phyloP scores from a whole-genome alignment of 2,888 invertebrate genomes.

The Drosophila quinaria region DNA sequence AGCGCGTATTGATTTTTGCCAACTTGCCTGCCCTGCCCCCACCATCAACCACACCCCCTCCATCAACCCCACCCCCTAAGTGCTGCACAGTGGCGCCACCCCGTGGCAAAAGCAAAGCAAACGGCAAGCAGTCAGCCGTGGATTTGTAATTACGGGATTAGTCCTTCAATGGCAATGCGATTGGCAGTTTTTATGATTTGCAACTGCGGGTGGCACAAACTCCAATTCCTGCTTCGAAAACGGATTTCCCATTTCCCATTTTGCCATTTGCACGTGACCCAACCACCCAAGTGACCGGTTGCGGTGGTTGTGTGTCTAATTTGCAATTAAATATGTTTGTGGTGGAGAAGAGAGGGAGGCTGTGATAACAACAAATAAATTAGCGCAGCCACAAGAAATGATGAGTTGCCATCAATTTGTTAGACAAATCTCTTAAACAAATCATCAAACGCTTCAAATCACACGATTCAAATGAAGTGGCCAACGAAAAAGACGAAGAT shows the following conservation, averaged over 20 bases:
- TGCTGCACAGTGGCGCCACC: neutral
- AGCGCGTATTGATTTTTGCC: constrained; percentile 66
- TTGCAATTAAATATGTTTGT: constrained; percentile 69
- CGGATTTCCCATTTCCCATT: constrained; percentile 4
- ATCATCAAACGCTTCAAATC: constrained; percentile 69
- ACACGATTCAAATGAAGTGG: constrained; percentile 69
- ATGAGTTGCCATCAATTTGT: constrained; percentile 56
- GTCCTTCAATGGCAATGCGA: constrained; percentile 56
- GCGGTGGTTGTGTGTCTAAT: constrained; percentile 38
- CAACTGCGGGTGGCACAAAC: constrained; percentile 32
- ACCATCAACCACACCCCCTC: neutral
- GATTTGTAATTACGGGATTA: constrained; percentile 79
- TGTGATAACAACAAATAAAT: constrained; percentile 30
- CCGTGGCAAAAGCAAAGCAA: constrained; percentile 9
- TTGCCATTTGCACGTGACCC: constrained; percentile 43
- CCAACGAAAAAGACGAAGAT: constrained; percentile 24
- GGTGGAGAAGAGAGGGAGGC: neutral
- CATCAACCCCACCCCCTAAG: neutral
- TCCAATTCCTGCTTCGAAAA: constrained; percentile 6
- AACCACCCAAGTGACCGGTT: neutral
- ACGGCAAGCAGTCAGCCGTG: constrained; percentile 49
- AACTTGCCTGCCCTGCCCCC: constrained; percentile 2
- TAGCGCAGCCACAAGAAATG: constrained; percentile 28
- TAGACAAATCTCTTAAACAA: constrained; percentile 64
- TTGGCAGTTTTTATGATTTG: constrained; percentile 61